These are phyloP conservation scores for Psittacula cyanocephala DNA, from an alignment of 2,113 vertebrate genomes.

Conservation along the genomic window DNA sequence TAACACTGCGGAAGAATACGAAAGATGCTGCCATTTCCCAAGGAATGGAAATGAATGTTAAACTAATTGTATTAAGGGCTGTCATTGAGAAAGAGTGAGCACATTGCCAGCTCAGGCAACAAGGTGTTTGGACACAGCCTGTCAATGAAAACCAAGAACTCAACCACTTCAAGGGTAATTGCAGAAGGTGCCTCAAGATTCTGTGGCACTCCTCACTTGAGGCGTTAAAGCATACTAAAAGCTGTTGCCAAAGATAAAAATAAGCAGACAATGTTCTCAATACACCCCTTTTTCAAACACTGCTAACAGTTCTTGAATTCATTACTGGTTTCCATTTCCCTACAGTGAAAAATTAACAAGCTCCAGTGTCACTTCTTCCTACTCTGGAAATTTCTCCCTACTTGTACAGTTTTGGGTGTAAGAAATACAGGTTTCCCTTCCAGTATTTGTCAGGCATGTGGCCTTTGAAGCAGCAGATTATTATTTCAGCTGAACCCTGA, in stretches of 20 bases:
- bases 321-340: not conserved
- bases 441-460: not conserved
- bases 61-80: not conserved
- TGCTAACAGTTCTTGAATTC: not conserved
- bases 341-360: not conserved
- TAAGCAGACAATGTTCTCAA: not conserved
- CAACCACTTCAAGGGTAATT: not conserved
- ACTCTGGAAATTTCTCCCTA: not conserved
- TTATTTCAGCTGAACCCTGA: constrained; percentile 14
- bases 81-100: not conserved
- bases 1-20: not conserved
- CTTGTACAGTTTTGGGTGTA: not conserved
- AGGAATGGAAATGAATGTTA: not conserved
- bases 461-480: not conserved
- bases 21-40: not conserved
- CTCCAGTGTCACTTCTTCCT: not conserved
- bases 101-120: not conserved
- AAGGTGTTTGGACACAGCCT: not conserved
- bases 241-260: not conserved
- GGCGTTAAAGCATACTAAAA: not conserved
- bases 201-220: not conserved
- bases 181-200: not conserved
- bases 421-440: not conserved
- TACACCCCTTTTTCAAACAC: not conserved
- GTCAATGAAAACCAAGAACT: not conserved